Base-by-base conservation (phyloP, 2,888 invertebrate species). In the Ormyrus thymus region DNA sequence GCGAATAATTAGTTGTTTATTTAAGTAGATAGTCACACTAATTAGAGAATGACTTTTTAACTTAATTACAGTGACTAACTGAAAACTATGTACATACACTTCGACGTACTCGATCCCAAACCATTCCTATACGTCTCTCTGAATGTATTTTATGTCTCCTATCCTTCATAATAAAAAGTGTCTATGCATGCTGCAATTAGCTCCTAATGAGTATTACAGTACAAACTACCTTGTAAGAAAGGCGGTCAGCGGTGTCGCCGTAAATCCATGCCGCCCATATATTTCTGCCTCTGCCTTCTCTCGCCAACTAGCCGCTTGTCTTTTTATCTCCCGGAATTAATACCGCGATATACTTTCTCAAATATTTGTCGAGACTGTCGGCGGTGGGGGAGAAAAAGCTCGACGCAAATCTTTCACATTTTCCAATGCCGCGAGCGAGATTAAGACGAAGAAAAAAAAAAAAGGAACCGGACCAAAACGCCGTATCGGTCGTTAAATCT, bases 171-270 rank as follows among this genome's bases (percentile, higher is more conserved):
- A 71, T 61, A 51, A 70, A 7, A 2, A 71, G 15, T 43, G 46
- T n/a, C 7, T 43, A 5, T 70, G 58, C 76, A 64, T 70, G 76
- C 43, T 64, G 11, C 48, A 48, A 4, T 65, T 68, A 64, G 43
- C 43, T 64, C 56, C 11, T 56, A 64, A 70, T 76, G 13, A 76
- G 13, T 51, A 76, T 64, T 62, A 46, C n/a, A 10, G n/a, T 68
- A 29, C 5, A 55, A 72, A 45, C 29, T 4, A 53, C 66, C 72
- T 72, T 72, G 51, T 45, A 29, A 55, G 13, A 53, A 72, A 73
- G 61, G 51, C 55, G 29, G 62, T 29, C 29, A 29, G 3, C 29
- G 29, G 29, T 29, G 29, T 29, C 29, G 29, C 29, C 29, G 29
- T 29, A 29, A 29, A 29, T 29, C 4, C 29, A 29, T 4, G 29